These are phyloP conservation scores for Zhuqinia jingwanae DNA, from an alignment of 2,888 invertebrate species.

Conservation along the genomic window DNA sequence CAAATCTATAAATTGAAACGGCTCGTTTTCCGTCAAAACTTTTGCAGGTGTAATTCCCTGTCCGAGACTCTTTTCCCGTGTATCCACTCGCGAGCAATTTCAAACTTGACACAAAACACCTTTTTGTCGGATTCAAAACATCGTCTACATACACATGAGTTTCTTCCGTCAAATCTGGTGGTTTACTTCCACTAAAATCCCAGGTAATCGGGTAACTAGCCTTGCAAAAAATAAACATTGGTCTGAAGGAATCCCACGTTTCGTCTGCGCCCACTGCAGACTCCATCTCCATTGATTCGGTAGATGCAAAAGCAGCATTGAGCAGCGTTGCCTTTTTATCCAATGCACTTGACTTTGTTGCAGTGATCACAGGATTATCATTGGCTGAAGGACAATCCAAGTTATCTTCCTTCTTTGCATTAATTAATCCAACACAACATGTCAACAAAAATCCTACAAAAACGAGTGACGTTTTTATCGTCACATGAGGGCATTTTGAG, in stretches of 20 bases:
- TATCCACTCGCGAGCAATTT: constrained; percentile 74
- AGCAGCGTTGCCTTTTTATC: constrained; percentile 49
- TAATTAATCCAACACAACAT: constrained; percentile 8
- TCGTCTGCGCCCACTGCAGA: constrained; percentile 64
- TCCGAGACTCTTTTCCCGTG: constrained; percentile 69
- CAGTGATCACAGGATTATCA: constrained; percentile 67
- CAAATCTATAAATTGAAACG: constrained; percentile 72
- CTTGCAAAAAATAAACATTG: constrained; percentile 73
- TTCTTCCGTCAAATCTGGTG: constrained; percentile 71
- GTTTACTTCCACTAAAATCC: constrained; percentile 72
- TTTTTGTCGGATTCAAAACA: constrained; percentile 67
- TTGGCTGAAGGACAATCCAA: constrained; percentile 61
- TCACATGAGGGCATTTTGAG: constrained; percentile 42
- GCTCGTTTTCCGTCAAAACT: constrained; percentile 63
- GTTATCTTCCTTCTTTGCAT: constrained; percentile 64
- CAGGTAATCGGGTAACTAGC: constrained; percentile 74
- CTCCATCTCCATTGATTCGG: constrained; percentile 61
- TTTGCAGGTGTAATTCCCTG: constrained; percentile 76
- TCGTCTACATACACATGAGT: constrained; percentile 71
- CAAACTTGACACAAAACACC: constrained; percentile 71
- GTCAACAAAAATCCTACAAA: constrained; percentile 34
- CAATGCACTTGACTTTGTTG: constrained; percentile 55
- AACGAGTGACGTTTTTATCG: neutral
- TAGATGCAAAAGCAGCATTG: constrained; percentile 44
- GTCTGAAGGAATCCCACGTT: constrained; percentile 70